Base-by-base conservation (phyloP, 2,113 vertebrate genomes). In the Mormyrus lacerda region DNA sequence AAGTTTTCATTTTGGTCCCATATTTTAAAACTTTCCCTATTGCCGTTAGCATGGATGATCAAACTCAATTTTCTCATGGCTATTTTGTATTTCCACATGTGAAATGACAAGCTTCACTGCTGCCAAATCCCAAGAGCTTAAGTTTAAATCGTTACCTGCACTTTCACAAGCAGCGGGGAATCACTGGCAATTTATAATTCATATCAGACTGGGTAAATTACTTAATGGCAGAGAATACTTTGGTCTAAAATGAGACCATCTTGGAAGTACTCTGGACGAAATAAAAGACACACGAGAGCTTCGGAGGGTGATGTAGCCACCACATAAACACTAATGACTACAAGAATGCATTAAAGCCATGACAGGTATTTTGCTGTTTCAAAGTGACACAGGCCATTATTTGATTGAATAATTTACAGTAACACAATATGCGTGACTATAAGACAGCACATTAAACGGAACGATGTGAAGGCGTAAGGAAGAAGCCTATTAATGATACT, bases 161-260 rank as follows among this genome's bases (percentile, higher is more conserved):
- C 55, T 85, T 73, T 88, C 45, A 65, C 53, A 65, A 45, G 48
- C 44, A 51, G 89, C 13, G 48, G 79, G 87, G 45, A 27, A 65
- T 90, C 55, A 85, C 27, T 88, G 50, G 53, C 44, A 88, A 82
- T 90, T 76, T 50, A 69, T 85, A 88, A 83, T 88, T 85, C n/a
- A 65, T 42, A 53, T 48, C 51, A 47, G 53, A 42, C 73, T 48
- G 87, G 45, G 44, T 45, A 51, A 88, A 90, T 73, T 85, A 88
- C 73, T 58, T 83, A 47, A 61, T 44, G 48, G 50, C 88, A 58
- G 35, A 47, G 88, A 51, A 85, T 73, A 69, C 53, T 84, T 85
- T 42, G 87, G 51, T 73, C 35, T 88, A 53, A 53, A 24, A 53
- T 13, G 21, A 55, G 35, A 58, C 24, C 45, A 83, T 39, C 9